A percentile compares a stretch with the other conserved stretches of the same genome.
phyloP scores from a whole-genome alignment of 2,797 vertebrate genomes.

The Eulemur rubriventer region DNA sequence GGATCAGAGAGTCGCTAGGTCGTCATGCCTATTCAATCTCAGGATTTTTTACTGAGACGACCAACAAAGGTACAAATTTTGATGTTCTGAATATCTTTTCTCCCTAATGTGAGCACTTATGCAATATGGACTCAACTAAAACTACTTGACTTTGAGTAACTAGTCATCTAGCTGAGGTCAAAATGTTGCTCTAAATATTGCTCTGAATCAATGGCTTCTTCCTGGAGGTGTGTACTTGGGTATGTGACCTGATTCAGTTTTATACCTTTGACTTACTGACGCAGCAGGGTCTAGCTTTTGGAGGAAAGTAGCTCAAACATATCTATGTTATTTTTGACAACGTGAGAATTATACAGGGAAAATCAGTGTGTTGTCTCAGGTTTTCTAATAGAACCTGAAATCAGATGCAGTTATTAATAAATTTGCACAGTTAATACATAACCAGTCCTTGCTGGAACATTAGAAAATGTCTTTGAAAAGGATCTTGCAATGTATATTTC shows the following conservation, averaged over 20 bases:
- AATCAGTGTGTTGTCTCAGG: not conserved
- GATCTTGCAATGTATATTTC: not conserved
- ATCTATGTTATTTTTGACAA: conserved; percentile 54
- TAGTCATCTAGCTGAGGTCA: conserved; percentile 50
- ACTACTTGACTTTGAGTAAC: conserved; percentile 52
- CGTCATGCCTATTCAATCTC: conserved; percentile 39
- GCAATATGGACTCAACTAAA: conserved; percentile 39
- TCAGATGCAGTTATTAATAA: conserved; percentile 50
- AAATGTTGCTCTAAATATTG: conserved; percentile 42
- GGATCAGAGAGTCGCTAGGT: conserved; percentile 48
- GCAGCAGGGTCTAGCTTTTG: conserved; percentile 21
- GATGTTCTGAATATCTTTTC: conserved; percentile 35
- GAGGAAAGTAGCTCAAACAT: conserved; percentile 39
- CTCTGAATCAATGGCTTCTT: conserved; percentile 50
- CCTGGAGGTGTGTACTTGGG: not conserved
- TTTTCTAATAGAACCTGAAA: conserved; percentile 42
- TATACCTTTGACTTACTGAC: conserved; percentile 46
- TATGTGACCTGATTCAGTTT: conserved; percentile 32
- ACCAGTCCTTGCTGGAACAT: not conserved
- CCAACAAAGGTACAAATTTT: conserved; percentile 53
- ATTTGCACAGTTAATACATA: conserved; percentile 1
- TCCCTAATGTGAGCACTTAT: not conserved
- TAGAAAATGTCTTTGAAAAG: conserved; percentile 53
- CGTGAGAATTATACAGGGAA: not conserved
- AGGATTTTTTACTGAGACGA: conserved; percentile 35